These are phyloP conservation scores for Pheosia gnoma DNA, from an alignment of 2,888 invertebrate genomes.

Conservation along the genomic window DNA sequence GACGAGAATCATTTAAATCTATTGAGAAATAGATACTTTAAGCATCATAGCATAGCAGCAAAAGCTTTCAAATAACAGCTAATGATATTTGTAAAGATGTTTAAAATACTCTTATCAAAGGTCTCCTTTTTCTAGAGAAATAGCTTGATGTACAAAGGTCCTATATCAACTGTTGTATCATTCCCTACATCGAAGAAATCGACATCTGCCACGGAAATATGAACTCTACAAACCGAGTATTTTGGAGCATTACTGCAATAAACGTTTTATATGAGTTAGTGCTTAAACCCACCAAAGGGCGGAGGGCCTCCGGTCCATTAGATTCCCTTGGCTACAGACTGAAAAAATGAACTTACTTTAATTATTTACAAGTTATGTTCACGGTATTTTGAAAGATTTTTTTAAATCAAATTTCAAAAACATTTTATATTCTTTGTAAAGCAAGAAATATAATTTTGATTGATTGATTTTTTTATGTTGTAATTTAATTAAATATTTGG, in stretches of 20 bases:
- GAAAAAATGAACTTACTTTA: slow-evolving; percentile 2
- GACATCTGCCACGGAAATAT: not conserved
- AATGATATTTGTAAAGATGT: too few relatives aligned
- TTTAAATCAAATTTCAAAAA: not conserved
- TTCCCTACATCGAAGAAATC: not conserved
- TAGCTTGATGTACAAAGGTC: too few relatives aligned
- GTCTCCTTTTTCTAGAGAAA: too few relatives aligned
- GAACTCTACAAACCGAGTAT: not conserved
- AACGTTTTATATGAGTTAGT: not conserved
- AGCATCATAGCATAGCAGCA: too few relatives aligned
- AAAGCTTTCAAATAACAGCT: too few relatives aligned
- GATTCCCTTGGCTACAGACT: not conserved
- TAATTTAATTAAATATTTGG: too few relatives aligned
- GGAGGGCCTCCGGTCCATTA: slow-evolving; percentile 1
- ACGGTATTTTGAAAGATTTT: not conserved
- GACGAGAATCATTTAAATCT: not conserved
- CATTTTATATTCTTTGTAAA: too few relatives aligned
- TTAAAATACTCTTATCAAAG: too few relatives aligned
- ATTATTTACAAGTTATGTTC: not conserved
- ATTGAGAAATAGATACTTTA: too few relatives aligned
- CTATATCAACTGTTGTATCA: too few relatives aligned
- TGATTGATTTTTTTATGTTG: too few relatives aligned
- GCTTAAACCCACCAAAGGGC: not conserved
- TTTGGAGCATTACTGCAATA: slow-evolving; percentile 1
- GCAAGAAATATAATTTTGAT: too few relatives aligned